A percentile compares a stretch with the other conserved stretches of the same genome.
phyloP scores from a whole-genome alignment of 2,888 invertebrate genomes.

The Odontothrips loti region DNA sequence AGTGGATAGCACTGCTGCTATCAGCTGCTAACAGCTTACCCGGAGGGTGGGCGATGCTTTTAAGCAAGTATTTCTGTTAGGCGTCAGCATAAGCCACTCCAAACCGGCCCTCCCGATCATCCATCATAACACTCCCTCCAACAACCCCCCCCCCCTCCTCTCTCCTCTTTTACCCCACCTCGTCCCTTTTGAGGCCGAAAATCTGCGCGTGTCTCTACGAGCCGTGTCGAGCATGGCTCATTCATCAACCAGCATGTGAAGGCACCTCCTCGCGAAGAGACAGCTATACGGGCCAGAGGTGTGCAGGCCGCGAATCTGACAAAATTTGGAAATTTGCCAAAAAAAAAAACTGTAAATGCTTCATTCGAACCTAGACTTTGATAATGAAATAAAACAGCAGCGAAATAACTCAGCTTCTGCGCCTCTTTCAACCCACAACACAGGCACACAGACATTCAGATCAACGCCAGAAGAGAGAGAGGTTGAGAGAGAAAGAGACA shows the following conservation, averaged over 20 bases:
- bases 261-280: background rate
- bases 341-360: too few species aligned
- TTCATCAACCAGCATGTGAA: slow-evolving; percentile 6
- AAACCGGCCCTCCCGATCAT: background rate
- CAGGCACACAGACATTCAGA: too few species aligned
- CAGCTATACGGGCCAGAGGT: too few species aligned
- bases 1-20: too few species aligned
- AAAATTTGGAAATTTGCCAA: too few species aligned
- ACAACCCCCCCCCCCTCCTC: background rate
- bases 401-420: too few species aligned
- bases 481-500: too few species aligned
- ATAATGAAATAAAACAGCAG: too few species aligned
- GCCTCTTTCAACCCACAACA: too few species aligned
- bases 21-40: slow-evolving; percentile 3
- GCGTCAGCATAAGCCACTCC: background rate
- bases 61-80: slow-evolving; percentile 19
- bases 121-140: background rate
- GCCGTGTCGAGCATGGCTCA: background rate
- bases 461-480: too few species aligned
- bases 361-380: too few species aligned
- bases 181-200: background rate
- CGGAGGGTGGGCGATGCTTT: background rate
- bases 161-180: background rate
- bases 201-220: background rate
- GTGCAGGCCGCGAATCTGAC: too few species aligned